These are phyloP conservation scores for Leucophenga maculata DNA, from an alignment of 2,888 invertebrate species.

Conservation along the genomic window DNA sequence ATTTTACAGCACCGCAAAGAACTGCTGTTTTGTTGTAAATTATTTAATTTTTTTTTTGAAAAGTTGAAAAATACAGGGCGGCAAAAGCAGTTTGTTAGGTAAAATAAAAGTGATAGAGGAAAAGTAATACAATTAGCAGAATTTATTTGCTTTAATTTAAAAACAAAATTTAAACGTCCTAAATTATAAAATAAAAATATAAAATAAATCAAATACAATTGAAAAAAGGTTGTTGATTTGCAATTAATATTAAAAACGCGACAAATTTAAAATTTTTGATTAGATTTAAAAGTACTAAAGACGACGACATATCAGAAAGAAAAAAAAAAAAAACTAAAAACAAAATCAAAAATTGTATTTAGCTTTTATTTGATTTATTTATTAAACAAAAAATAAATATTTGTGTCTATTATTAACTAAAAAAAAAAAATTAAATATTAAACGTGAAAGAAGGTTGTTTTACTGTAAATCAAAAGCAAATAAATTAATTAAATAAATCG, in stretches of 20 bases:
- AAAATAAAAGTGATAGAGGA: neutral
- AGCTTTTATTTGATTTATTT: conserved; percentile 24
- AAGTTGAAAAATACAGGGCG: neutral
- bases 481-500: conserved; percentile 15
- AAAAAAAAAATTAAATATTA: conserved; percentile 3
- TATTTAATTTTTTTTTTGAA: conserved; percentile 14
- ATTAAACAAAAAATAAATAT: conserved; percentile 26
- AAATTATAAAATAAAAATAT: conserved; percentile 23
- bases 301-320: conserved; percentile 14
- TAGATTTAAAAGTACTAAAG: conserved; percentile 37
- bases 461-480: neutral
- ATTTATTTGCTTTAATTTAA: neutral
- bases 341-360: conserved; percentile 15
- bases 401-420: conserved; percentile 30
- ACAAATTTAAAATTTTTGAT: conserved; percentile 45
- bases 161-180: conserved; percentile 8
- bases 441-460: conserved; percentile 28
- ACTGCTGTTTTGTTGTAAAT: conserved; percentile 21
- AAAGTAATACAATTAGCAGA: neutral
- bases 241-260: conserved; percentile 1
- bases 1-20: conserved; percentile 49
- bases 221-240: conserved; percentile 23
- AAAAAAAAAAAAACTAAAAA: conserved; percentile 1
- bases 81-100: conserved; percentile 4
- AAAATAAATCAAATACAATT: conserved; percentile 3